Evolutionary conservation across 2,797 vertebrate species (phyloP).

Genomic region (Dendrocincla fuliginosa): DNA sequence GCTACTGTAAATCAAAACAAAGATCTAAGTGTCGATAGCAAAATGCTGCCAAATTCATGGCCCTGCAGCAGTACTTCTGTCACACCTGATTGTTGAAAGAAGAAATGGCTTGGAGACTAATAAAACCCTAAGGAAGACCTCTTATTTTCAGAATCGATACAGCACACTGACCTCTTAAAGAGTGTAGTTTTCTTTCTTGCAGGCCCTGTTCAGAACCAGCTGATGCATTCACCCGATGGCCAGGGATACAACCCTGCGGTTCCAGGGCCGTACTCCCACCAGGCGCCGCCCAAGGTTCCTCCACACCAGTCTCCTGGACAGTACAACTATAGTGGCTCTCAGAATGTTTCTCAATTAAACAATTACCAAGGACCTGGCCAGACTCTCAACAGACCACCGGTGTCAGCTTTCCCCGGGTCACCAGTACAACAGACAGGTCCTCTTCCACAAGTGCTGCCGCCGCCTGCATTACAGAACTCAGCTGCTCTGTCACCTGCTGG

Average conservation of each 20-base stretch:
- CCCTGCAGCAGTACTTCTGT: not conserved
- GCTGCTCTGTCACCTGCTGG: slow-evolving; percentile 76
- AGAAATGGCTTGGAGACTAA: not conserved
- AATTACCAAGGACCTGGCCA: slow-evolving; percentile 81
- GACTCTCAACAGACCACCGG: slow-evolving; percentile 77
- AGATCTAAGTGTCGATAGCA: not conserved
- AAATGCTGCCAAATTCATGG: not conserved
- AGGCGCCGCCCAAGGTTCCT: slow-evolving; percentile 79
- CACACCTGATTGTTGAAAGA: not conserved
- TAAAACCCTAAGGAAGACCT: not conserved
- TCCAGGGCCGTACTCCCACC: slow-evolving; percentile 79
- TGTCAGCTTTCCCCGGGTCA: slow-evolving; percentile 74
- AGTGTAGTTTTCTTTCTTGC: not conserved
- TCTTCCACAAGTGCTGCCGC: slow-evolving; percentile 65
- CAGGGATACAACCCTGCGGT: slow-evolving; percentile 78
- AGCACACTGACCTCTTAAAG: not conserved
- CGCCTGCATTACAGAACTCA: slow-evolving; percentile 75
- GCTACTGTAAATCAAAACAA: not conserved
- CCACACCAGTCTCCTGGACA: slow-evolving; percentile 78
- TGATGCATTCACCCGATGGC: slow-evolving; percentile 77
- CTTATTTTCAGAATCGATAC: not conserved
- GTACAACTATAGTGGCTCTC: slow-evolving; percentile 81
- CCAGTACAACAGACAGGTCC: slow-evolving; percentile 76
- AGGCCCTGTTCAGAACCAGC: slow-evolving; percentile 90
- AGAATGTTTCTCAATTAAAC: slow-evolving; percentile 76